Evolutionary conservation across 1,140 invertebrate genomes (phyloP).

Genomic region (Euschistus heros): DNA sequence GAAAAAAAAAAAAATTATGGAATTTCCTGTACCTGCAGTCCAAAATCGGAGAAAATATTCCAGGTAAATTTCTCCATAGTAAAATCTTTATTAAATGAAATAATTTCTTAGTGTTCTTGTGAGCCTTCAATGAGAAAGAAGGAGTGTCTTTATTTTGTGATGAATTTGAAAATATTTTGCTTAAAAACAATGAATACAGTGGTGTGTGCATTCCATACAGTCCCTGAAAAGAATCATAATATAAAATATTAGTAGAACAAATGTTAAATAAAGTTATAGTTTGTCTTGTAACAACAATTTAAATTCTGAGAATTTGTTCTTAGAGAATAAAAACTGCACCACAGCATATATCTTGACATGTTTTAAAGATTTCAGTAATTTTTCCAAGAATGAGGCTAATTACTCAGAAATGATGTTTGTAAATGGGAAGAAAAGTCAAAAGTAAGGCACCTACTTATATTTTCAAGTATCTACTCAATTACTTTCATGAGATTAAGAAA

Average conservation of each 20-base stretch:
- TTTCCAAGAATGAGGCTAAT: no score
- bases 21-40: slow-evolving; percentile 18
- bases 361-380: no score
- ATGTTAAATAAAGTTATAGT: background rate
- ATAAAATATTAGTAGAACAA: background rate
- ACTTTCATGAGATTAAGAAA: no score
- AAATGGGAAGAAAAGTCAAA: no score
- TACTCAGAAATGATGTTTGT: no score
- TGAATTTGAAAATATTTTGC: slow-evolving; percentile 32
- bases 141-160: slow-evolving; percentile 17
- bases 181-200: slow-evolving; percentile 33
- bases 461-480: no score
- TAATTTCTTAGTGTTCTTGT: slow-evolving; percentile 33
- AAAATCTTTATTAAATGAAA: slow-evolving; percentile 37
- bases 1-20: background rate
- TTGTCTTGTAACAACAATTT: no score
- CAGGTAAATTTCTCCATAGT: slow-evolving; percentile 41
- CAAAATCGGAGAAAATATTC: slow-evolving; percentile 34
- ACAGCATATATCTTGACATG: no score
- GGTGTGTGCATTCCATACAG: slow-evolving; percentile 29
- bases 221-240: slow-evolving; percentile 25
- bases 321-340: no score
- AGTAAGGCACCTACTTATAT: no score
- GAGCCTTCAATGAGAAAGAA: slow-evolving; percentile 34
- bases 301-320: no score